phyloP scores from a whole-genome alignment of 2,113 vertebrate genomes.

The Acanthochromis polyacanthus region DNA sequence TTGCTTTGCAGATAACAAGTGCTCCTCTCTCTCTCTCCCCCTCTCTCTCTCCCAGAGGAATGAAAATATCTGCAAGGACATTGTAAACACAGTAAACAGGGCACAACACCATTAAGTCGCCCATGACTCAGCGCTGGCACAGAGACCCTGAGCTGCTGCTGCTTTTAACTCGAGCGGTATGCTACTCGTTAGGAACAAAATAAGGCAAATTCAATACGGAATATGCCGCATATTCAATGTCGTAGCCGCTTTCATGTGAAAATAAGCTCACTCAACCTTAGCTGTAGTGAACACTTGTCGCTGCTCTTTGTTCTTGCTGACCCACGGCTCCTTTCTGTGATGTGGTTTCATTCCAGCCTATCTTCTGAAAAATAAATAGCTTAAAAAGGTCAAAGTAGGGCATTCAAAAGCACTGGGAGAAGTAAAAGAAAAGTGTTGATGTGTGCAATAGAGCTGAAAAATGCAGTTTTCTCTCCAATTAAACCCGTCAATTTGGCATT shows the following conservation, averaged over 20 bases:
- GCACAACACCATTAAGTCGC: conserved; percentile 62
- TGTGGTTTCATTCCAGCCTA: not conserved
- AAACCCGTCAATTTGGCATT: not conserved
- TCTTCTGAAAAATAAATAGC: conserved; percentile 17
- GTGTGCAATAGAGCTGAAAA: conserved; percentile 7
- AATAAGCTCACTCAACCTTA: conserved; percentile 18
- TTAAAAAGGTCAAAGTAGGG: conserved; percentile 30
- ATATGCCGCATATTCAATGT: conserved; percentile 13
- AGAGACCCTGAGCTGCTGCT: conserved; percentile 29
- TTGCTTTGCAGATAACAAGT: conserved; percentile 61
- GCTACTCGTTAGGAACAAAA: conserved; percentile 1
- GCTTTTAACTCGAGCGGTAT: conserved; percentile 27
- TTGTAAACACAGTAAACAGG: conserved; percentile 67
- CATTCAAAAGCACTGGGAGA: not conserved
- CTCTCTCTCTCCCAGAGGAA: conserved; percentile 39
- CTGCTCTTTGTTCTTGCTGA: conserved; percentile 21
- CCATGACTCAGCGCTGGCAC: conserved; percentile 63
- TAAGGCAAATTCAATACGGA: conserved; percentile 21
- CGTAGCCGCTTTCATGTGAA: conserved; percentile 10
- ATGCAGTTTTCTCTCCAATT: not conserved
- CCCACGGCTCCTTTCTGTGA: not conserved
- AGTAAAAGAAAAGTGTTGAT: not conserved
- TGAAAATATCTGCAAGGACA: conserved; percentile 60
- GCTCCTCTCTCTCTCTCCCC: conserved; percentile 6
- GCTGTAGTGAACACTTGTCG: conserved; percentile 9